Percentiles rank a stretch among this genome's conserved stretches.
Conservation (phyloP, 30 jellyfish, hydroid and myxozoan species). For the Aurelia coerulea region DNA sequence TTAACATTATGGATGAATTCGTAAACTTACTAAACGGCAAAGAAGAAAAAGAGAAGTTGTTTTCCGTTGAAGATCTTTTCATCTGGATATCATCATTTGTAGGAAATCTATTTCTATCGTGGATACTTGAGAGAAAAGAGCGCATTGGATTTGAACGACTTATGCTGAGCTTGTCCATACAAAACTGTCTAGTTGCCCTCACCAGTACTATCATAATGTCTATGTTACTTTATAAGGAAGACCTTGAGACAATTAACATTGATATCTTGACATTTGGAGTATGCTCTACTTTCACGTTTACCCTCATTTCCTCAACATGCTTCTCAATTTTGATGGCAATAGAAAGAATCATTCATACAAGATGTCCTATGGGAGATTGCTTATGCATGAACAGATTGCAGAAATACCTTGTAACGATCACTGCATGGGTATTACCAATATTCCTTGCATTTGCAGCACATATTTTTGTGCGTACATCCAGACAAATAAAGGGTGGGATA, state of each 20-base stretch:
- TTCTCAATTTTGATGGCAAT: background rate
- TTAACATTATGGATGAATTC: background rate
- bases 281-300: conserved; percentile 3
- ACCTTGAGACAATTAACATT: background rate
- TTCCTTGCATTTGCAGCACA: background rate
- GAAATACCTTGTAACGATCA: background rate
- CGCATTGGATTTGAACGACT: background rate
- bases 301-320: background rate
- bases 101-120: background rate
- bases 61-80: background rate
- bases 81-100: background rate
- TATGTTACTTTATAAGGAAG: background rate
- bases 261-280: background rate
- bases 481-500: background rate
- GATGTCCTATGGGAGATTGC: background rate
- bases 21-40: background rate
- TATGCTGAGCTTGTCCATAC: background rate
- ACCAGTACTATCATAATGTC: background rate
- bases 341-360: background rate
- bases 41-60: background rate
- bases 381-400: background rate
- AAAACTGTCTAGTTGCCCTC: background rate
- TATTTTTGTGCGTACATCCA: background rate
- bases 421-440: conserved; percentile 20
- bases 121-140: background rate